A percentile compares a stretch with the other conserved stretches of the same genome.
Evolutionary conservation across 2,797 vertebrate genomes (phyloP).

Genomic region (Alca torda): DNA sequence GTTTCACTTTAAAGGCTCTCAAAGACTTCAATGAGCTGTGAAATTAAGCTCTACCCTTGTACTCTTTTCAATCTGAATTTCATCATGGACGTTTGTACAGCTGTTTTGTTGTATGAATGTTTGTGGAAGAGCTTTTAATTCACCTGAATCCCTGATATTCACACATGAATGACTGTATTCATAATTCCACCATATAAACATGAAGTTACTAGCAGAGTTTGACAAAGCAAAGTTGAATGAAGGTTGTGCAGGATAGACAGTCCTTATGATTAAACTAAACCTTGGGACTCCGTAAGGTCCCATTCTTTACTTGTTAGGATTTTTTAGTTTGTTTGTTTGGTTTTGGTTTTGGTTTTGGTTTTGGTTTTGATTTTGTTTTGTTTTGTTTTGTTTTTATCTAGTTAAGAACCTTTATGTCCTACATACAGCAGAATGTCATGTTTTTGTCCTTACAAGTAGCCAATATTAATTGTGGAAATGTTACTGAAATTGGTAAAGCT

Average conservation of each 20-base stretch:
- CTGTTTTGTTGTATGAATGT: slow-evolving; percentile 52
- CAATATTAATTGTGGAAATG: background rate
- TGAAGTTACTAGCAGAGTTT: slow-evolving; percentile 27
- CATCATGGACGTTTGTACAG: slow-evolving; percentile 53
- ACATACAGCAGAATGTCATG: background rate
- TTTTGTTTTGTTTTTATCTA: background rate
- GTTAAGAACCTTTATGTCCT: background rate
- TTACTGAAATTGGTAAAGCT: background rate
- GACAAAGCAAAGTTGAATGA: slow-evolving; percentile 44
- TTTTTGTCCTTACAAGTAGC: background rate
- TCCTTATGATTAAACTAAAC: background rate
- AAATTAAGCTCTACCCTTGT: slow-evolving; percentile 64
- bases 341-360: background rate
- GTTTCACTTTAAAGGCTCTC: slow-evolving; percentile 56
- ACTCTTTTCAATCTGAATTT: slow-evolving; percentile 46
- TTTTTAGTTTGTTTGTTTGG: background rate
- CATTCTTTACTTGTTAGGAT: background rate
- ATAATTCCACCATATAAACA: slow-evolving; percentile 31
- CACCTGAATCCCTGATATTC: slow-evolving; percentile 59
- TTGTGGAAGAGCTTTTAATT: slow-evolving; percentile 57
- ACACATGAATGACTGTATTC: slow-evolving; percentile 22
- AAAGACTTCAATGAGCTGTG: slow-evolving; percentile 64
- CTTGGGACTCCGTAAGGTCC: background rate
- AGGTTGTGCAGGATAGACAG: slow-evolving; percentile 3
- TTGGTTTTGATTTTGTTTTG: background rate